phyloP scores from a whole-genome alignment of 2,113 vertebrate species.

The Crotalus helleri region DNA sequence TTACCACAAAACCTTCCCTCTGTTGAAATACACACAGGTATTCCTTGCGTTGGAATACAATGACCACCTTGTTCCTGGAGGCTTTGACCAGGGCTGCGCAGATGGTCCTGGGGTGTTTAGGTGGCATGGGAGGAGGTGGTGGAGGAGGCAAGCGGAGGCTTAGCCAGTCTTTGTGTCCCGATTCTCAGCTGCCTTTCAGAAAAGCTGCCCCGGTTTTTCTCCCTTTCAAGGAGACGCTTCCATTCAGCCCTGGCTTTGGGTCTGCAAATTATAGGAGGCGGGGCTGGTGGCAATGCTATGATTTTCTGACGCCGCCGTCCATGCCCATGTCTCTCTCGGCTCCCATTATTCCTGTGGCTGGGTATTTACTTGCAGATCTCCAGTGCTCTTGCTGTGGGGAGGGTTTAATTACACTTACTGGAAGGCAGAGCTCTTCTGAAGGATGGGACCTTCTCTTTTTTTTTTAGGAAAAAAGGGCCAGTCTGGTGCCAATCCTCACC shows the following conservation, averaged over 20 bases:
- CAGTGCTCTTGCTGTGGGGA: not conserved
- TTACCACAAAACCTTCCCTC: slow-evolving; percentile 31
- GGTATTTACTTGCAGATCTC: not conserved
- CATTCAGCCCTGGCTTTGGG: slow-evolving; percentile 12
- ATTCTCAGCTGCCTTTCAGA: not conserved
- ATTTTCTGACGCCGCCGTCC: not conserved
- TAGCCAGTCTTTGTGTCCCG: not conserved
- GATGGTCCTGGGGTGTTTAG: slow-evolving; percentile 20
- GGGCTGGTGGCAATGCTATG: not conserved
- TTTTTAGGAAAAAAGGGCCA: not conserved
- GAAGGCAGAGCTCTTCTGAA: not conserved
- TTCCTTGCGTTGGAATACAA: slow-evolving; percentile 33
- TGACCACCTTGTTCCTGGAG: slow-evolving; percentile 21
- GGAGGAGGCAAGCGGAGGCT: slow-evolving; percentile 1
- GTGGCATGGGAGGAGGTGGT: not conserved
- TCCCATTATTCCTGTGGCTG: not conserved
- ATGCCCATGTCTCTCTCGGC: not conserved
- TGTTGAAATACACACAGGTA: slow-evolving; percentile 43
- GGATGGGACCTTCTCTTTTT: too few relatives aligned
- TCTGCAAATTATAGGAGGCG: not conserved
- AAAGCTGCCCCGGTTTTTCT: slow-evolving; percentile 5
- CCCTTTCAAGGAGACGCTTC: not conserved
- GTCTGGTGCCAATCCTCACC: not conserved
- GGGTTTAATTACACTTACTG: not conserved
- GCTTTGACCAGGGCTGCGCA: not conserved